Conservation (phyloP, 1,140 invertebrate genomes). For the Choristoneura fumiferana region DNA sequence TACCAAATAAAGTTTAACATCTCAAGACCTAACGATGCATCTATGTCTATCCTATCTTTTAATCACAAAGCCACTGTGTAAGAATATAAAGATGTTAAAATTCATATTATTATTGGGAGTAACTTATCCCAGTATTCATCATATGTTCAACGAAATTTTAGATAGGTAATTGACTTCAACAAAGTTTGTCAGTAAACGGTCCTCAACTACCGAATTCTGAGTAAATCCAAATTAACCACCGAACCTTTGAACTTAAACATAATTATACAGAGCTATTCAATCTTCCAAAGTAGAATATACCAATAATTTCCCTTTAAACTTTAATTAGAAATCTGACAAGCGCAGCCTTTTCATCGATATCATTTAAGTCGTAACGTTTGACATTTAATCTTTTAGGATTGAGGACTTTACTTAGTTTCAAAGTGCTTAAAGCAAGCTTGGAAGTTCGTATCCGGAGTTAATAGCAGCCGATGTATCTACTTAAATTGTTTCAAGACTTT, state of each 20-base stretch:
- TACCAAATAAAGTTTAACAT: too few relatives aligned
- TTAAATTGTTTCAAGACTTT: not conserved
- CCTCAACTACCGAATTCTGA: not conserved
- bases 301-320: slow-evolving; percentile 14
- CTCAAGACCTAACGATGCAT: too few relatives aligned
- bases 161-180: too few relatives aligned
- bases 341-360: not conserved
- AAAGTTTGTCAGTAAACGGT: not conserved
- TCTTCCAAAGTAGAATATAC: not conserved
- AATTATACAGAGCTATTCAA: not conserved
- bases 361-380: not conserved
- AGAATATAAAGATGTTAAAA: too few relatives aligned
- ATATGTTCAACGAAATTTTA: too few relatives aligned
- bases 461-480: not conserved
- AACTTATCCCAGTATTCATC: too few relatives aligned
- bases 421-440: not conserved
- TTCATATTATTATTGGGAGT: too few relatives aligned
- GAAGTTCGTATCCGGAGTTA: not conserved
- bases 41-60: too few relatives aligned
- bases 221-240: not conserved
- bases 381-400: not conserved
- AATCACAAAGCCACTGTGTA: too few relatives aligned
- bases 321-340: slow-evolving; percentile 14
- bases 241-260: slow-evolving; percentile 16
- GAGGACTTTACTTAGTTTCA: not conserved